Evolutionary conservation across 2,113 vertebrate genomes (phyloP).

Genomic region (Felis chaus): DNA sequence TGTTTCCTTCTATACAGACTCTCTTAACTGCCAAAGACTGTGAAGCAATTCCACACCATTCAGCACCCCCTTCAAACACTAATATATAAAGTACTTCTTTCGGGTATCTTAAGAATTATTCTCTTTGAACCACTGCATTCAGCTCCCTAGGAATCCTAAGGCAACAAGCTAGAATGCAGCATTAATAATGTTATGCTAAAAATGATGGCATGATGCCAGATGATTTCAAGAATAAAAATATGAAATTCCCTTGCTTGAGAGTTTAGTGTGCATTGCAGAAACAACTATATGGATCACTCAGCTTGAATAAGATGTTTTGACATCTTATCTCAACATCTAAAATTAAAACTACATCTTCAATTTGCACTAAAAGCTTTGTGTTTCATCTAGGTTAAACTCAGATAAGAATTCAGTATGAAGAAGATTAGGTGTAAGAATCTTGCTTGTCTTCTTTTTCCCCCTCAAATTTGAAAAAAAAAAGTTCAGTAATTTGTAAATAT

Average conservation of each 20-base stretch:
- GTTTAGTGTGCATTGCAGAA: conserved; percentile 61
- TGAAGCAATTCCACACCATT: conserved; percentile 51
- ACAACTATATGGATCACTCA: conserved; percentile 46
- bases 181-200: conserved; percentile 71
- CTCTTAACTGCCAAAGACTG: conserved; percentile 20
- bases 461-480: not conserved
- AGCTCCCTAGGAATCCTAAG: conserved; percentile 25
- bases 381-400: conserved; percentile 68
- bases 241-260: conserved; percentile 67
- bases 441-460: conserved; percentile 12
- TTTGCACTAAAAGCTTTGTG: conserved; percentile 66
- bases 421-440: conserved; percentile 12
- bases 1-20: not conserved
- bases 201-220: conserved; percentile 55
- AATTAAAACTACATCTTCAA: conserved; percentile 69
- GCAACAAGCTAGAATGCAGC: conserved; percentile 56
- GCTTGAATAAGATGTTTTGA: conserved; percentile 58
- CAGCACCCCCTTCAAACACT: conserved; percentile 43
- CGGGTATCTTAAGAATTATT: conserved; percentile 28
- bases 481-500: conserved; percentile 19
- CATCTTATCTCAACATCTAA: conserved; percentile 61
- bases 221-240: conserved; percentile 72
- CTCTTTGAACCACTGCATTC: conserved; percentile 56
- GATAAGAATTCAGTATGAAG: conserved; percentile 31
- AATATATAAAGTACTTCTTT: conserved; percentile 49